phyloP scores from a whole-genome alignment of 2,888 invertebrate genomes.

The Mesorhabditis belari region DNA sequence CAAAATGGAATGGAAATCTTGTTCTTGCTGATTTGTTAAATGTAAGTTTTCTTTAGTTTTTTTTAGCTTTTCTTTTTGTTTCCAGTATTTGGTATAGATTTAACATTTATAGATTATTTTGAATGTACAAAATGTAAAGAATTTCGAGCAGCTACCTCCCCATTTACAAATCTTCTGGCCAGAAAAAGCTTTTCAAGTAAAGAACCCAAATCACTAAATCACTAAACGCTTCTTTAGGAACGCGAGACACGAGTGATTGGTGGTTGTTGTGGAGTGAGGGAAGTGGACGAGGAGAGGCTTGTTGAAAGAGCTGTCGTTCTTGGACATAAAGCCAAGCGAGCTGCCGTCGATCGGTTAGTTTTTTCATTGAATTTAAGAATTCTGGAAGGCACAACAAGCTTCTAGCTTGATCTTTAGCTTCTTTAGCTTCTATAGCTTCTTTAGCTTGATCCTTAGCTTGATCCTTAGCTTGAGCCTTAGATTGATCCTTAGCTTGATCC shows the following conservation, averaged over 20 bases:
- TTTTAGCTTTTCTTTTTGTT: no score
- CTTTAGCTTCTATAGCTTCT: no score
- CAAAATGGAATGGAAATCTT: not conserved
- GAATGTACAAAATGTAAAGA: not conserved
- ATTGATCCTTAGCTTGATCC: no score
- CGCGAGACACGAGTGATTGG: constrained; percentile 23
- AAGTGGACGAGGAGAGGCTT: constrained; percentile 19
- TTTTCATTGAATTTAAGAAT: no score
- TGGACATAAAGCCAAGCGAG: constrained; percentile 22
- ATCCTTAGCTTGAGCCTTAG: no score
- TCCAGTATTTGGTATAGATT: no score
- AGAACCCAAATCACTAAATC: not conserved
- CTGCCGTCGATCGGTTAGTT: not conserved
- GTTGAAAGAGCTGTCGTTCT: constrained; percentile 33
- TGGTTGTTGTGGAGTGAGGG: constrained; percentile 16
- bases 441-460: no score
- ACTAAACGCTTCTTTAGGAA: constrained; percentile 5
- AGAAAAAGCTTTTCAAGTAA: constrained; percentile 1
- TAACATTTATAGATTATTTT: not conserved
- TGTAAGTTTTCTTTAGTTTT: not conserved
- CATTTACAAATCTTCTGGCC: constrained; percentile 43
- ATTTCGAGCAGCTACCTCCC: constrained; percentile 18
- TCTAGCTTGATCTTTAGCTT: no score
- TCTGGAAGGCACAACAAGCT: no score
- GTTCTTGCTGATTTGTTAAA: not conserved